Percentiles rank a stretch among this genome's conserved stretches.
Evolutionary conservation across 2,888 invertebrate genomes (phyloP).

Genomic region (Isotomurus palustris): DNA sequence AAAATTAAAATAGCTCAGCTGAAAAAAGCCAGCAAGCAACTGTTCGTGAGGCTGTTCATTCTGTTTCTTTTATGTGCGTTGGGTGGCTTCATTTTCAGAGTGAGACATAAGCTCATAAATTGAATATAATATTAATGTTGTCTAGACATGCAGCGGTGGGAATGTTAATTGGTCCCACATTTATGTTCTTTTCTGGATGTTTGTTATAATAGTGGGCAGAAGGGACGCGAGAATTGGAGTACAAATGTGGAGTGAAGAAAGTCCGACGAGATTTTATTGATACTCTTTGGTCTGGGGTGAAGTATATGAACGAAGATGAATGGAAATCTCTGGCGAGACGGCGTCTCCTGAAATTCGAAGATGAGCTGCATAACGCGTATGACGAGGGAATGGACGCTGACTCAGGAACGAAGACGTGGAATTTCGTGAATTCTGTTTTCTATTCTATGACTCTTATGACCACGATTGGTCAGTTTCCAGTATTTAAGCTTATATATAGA

Average conservation of each 20-base stretch:
- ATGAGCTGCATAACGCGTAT: constrained; percentile 75
- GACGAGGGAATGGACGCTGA: constrained; percentile 73
- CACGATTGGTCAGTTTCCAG: constrained; percentile 71
- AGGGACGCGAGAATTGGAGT: constrained; percentile 76
- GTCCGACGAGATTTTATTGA: constrained; percentile 66
- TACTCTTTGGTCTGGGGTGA: constrained; percentile 63
- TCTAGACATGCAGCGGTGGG: neutral
- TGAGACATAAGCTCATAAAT: constrained; percentile 13
- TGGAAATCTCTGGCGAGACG: constrained; percentile 82
- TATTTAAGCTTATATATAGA: neutral
- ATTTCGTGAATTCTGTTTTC: constrained; percentile 78
- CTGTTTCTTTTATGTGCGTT: constrained; percentile 39
- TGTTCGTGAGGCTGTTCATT: constrained; percentile 38
- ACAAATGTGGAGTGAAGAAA: constrained; percentile 80
- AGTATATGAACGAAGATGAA: constrained; percentile 77
- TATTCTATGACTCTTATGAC: constrained; percentile 82
- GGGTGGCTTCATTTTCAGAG: constrained; percentile 45
- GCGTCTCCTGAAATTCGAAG: constrained; percentile 76
- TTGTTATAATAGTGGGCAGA: constrained; percentile 55
- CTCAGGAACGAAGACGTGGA: constrained; percentile 80
- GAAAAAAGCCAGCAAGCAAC: constrained; percentile 30
- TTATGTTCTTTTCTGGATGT: neutral
- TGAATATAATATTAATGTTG: neutral
- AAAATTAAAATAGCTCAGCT: constrained; percentile 29
- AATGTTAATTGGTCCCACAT: neutral